Evolutionary conservation across 2,113 vertebrate species (phyloP).

Genomic region (Gobio gobio): DNA sequence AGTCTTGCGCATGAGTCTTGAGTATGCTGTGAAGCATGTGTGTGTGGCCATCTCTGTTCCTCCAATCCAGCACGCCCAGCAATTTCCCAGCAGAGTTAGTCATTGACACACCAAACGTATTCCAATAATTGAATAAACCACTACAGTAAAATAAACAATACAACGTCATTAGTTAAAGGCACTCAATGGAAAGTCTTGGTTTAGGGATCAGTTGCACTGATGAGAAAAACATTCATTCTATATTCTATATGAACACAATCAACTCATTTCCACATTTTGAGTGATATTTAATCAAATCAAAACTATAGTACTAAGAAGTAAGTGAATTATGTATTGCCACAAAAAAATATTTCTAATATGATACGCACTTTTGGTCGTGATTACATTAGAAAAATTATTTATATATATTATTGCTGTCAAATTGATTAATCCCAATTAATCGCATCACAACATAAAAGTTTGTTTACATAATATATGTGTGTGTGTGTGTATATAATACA

Average conservation of each 20-base stretch:
- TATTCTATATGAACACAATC: not conserved
- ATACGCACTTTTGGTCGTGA: not conserved
- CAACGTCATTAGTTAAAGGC: not conserved
- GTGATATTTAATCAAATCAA: not conserved
- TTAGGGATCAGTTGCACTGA: not conserved
- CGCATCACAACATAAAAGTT: no score
- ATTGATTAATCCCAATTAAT: no score
- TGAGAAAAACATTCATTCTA: not conserved
- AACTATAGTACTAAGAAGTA: not conserved
- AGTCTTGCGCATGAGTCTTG: not conserved
- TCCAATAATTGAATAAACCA: not conserved
- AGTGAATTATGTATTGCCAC: not conserved
- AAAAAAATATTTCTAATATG: not conserved
- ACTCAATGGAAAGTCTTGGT: not conserved
- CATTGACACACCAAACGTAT: not conserved
- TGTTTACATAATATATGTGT: no score
- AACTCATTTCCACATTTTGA: not conserved
- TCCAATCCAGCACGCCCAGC: not conserved
- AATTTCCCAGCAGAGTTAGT: slow-evolving; percentile 9
- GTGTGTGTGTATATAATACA: no score
- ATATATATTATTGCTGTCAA: no score
- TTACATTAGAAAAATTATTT: not conserved
- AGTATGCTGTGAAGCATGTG: not conserved
- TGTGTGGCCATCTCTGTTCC: not conserved
- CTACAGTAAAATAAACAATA: not conserved